These are phyloP conservation scores for Rissa tridactyla DNA, from an alignment of 2,113 vertebrate genomes.

Conservation along the genomic window DNA sequence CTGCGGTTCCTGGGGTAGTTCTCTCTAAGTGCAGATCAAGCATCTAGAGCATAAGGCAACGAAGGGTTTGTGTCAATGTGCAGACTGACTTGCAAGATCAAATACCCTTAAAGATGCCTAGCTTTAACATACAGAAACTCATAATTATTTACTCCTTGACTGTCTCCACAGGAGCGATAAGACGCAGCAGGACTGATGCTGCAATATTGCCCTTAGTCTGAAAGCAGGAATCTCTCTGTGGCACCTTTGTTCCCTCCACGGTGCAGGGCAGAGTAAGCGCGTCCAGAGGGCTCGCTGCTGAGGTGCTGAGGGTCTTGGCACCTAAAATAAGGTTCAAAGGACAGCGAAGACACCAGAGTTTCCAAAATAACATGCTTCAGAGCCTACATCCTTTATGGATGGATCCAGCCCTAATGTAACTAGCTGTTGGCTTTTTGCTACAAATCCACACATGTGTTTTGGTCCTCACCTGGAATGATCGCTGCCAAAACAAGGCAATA, in stretches of 20 bases:
- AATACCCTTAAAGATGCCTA: not conserved
- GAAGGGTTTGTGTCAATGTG: not conserved
- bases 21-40: not conserved
- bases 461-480: not conserved
- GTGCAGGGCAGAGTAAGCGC: not conserved
- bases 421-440: not conserved
- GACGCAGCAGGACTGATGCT: not conserved
- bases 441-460: not conserved
- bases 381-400: not conserved
- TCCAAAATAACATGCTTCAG: not conserved
- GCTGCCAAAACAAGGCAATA: not conserved
- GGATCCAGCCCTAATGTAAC: not conserved
- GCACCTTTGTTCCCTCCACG: fast-evolving
- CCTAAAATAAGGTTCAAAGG: not conserved
- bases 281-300: not conserved
- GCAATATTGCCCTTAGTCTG: not conserved
- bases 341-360: not conserved
- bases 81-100: not conserved
- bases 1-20: not conserved
- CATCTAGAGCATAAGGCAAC: not conserved
- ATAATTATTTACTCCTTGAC: not conserved
- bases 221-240: not conserved
- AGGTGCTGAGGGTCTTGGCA: not conserved
- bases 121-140: not conserved
- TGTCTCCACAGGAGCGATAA: not conserved